phyloP scores from a whole-genome alignment of 2,888 invertebrate genomes.

The Orchesellides sinensis region DNA sequence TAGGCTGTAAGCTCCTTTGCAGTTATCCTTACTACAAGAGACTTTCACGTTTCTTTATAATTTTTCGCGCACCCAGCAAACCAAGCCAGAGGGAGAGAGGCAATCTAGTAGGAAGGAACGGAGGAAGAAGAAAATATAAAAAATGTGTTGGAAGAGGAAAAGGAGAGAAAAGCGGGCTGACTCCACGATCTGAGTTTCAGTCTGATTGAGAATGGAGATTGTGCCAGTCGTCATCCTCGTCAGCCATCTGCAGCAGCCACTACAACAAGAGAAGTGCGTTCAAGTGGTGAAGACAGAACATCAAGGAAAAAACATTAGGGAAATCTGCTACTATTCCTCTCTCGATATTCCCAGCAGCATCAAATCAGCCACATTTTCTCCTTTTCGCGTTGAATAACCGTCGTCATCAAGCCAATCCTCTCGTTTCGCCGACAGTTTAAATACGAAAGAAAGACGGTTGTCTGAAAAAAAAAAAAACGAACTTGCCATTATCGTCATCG shows the following conservation, averaged over 20 bases:
- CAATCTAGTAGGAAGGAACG: background rate
- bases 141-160: conserved; percentile 24
- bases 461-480: too few species aligned
- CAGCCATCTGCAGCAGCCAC: conserved; percentile 58
- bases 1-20: too few species aligned
- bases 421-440: conserved; percentile 49
- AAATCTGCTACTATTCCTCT: conserved; percentile 67
- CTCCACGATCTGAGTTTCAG: conserved; percentile 57
- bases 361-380: background rate
- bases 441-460: too few species aligned
- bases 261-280: background rate
- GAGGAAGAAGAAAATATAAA: conserved; percentile 7
- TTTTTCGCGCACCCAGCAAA: conserved; percentile 2
- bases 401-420: background rate
- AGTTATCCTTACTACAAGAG: too few species aligned
- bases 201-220: conserved; percentile 68
- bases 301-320: conserved; percentile 61
- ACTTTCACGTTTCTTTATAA: background rate
- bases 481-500: conserved; percentile 55
- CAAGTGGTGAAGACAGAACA: conserved; percentile 18
- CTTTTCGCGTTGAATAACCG: background rate
- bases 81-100: background rate
- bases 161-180: conserved; percentile 48
- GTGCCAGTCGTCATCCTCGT: conserved; percentile 63
- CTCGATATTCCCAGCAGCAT: conserved; percentile 23